Conservation (phyloP, 64 coral and sea anemone genomes). For the Pocillopora verrucosa region DNA sequence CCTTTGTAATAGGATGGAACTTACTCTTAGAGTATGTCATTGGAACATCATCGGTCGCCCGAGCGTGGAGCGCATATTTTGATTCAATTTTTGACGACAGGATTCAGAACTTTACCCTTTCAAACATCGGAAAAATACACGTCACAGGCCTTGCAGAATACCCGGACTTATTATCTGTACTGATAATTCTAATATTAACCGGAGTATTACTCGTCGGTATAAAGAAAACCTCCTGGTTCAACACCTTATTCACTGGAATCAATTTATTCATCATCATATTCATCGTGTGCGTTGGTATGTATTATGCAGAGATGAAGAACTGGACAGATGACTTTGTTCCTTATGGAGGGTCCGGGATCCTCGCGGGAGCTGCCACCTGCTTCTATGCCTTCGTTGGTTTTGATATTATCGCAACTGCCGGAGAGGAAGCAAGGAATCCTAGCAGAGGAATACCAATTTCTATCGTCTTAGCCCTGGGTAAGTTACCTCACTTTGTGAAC, state of each 20-base stretch:
- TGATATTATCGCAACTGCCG: conserved; percentile 30
- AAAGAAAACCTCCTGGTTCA: conserved; percentile 31
- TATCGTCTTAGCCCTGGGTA: conserved; percentile 8
- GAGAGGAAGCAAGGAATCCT: conserved; percentile 39
- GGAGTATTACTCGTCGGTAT: not conserved
- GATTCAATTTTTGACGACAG: conserved; percentile 17
- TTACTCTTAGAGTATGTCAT: conserved; percentile 20
- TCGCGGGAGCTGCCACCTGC: conserved; percentile 26
- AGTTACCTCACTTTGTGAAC: not conserved
- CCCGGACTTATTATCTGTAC: conserved; percentile 15
- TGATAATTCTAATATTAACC: conserved; percentile 15
- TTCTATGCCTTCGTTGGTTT: conserved; percentile 48
- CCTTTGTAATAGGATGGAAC: conserved; percentile 37
- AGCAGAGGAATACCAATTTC: conserved; percentile 25
- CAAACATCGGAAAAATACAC: conserved; percentile 16
- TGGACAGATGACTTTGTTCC: conserved; percentile 16
- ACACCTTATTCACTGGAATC: conserved; percentile 15
- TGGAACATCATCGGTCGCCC: conserved; percentile 25
- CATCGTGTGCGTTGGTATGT: conserved; percentile 4
- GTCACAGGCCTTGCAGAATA: conserved; percentile 9
- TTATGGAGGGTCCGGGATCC: conserved; percentile 23
- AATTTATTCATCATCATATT: conserved; percentile 37
- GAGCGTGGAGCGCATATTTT: conserved; percentile 27
- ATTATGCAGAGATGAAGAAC: conserved; percentile 14
- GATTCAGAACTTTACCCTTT: conserved; percentile 27